phyloP scores from a whole-genome alignment of 2,113 vertebrate genomes.

The Sinocyclocheilus grahami region DNA sequence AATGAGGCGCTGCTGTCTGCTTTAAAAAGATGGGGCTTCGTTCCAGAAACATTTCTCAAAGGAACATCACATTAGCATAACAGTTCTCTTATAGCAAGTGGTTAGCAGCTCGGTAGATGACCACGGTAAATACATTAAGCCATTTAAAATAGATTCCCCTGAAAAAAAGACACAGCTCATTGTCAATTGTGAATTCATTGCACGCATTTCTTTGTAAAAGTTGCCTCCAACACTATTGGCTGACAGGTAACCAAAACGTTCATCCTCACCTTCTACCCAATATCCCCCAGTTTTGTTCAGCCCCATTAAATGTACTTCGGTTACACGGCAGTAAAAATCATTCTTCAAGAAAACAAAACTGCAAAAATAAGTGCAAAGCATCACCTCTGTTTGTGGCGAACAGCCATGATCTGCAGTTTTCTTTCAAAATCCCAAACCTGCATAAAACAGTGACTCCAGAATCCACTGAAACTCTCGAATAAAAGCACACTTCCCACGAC shows the following conservation, averaged over 20 bases:
- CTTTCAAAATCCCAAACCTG: conserved; percentile 43
- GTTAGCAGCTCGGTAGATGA: conserved; percentile 59
- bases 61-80: conserved; percentile 61
- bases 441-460: conserved; percentile 47
- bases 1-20: conserved; percentile 60
- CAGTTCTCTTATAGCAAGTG: conserved; percentile 49
- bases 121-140: neutral
- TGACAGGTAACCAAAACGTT: neutral
- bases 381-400: conserved; percentile 66
- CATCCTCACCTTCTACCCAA: neutral
- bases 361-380: conserved; percentile 15
- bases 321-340: neutral
- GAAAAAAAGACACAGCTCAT: neutral
- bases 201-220: neutral
- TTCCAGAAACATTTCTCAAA: conserved; percentile 65
- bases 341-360: conserved; percentile 1
- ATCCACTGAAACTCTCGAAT: neutral
- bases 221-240: neutral
- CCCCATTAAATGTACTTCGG: neutral
- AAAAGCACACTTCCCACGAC: conserved; percentile 9
- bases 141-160: conserved; percentile 15
- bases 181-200: conserved; percentile 2
- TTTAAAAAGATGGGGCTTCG: conserved; percentile 56
- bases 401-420: conserved; percentile 59
- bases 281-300: neutral